Conservation (phyloP, 2,113 vertebrate species). For the Sus scrofa region DNA sequence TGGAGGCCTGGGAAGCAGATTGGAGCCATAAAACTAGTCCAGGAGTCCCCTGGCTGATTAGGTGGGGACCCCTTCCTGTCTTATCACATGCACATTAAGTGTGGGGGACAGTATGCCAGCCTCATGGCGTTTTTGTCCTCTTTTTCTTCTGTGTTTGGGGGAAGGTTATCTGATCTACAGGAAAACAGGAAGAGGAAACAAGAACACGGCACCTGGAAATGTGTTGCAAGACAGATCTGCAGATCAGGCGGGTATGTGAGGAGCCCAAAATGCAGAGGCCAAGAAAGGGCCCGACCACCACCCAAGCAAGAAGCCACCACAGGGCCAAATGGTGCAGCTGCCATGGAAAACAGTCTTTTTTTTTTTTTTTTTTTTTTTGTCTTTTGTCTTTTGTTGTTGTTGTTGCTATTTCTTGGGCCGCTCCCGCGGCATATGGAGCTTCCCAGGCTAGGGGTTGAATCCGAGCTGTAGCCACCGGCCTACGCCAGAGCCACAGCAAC, state of each 20-base stretch:
- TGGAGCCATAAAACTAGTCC: neutral
- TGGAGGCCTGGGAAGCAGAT: neutral
- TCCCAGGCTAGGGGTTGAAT: too few species aligned
- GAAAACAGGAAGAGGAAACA: neutral
- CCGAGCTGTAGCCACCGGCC: too few species aligned
- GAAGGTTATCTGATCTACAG: neutral
- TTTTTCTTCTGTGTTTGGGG: neutral
- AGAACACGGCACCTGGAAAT: neutral
- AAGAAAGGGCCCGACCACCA: neutral
- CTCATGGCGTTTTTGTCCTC: neutral
- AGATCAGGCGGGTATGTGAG: neutral
- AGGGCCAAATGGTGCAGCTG: neutral
- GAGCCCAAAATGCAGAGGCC: neutral
- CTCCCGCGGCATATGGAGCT: too few species aligned
- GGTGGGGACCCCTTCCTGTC: too few species aligned
- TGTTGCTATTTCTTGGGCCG: too few species aligned
- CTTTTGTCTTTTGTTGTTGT: too few species aligned
- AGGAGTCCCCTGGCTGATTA: neutral
- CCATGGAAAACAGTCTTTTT: neutral
- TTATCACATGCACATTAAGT: neutral
- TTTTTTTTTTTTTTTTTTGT: too few species aligned
- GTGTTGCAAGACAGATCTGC: neutral
- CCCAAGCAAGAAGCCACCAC: neutral
- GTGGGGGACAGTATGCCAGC: accelerated
- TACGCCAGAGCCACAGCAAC: too few species aligned